phyloP scores from a whole-genome alignment of 2,888 invertebrate genomes.

The Tetheella fluctuosa region DNA sequence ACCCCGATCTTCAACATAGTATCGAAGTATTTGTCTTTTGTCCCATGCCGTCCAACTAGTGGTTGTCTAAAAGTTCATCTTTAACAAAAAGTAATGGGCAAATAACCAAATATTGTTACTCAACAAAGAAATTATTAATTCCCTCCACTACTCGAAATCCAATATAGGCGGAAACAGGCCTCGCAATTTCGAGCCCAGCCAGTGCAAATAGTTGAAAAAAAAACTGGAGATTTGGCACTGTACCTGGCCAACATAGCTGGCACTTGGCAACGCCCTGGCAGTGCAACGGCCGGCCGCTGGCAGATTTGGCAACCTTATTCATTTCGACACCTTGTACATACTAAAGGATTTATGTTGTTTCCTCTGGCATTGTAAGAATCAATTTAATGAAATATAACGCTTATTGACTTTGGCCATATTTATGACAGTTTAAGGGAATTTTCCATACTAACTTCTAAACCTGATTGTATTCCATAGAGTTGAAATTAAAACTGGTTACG shows the following conservation, averaged over 20 bases:
- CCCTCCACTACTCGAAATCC: background rate
- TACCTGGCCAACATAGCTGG: conserved; percentile 55
- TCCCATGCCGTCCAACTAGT: background rate
- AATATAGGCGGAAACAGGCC: conserved; percentile 33
- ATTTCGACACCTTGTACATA: conserved; percentile 60
- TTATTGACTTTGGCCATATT: conserved; percentile 11
- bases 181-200: conserved; percentile 25
- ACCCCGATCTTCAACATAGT: conserved; percentile 16
- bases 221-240: conserved; percentile 44
- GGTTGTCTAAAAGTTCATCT: too few species aligned
- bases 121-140: background rate
- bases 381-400: conserved; percentile 22
- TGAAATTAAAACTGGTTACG: background rate
- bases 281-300: conserved; percentile 45
- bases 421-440: background rate
- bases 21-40: background rate
- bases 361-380: conserved; percentile 43
- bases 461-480: background rate
- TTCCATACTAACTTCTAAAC: too few species aligned
- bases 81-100: too few species aligned
- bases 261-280: conserved; percentile 58
- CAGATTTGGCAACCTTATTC: conserved; percentile 65
- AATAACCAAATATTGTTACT: too few species aligned
- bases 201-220: conserved; percentile 25
- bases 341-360: conserved; percentile 58